Conservation (phyloP, 1,140 invertebrate genomes). For the Bombus consobrinus region DNA sequence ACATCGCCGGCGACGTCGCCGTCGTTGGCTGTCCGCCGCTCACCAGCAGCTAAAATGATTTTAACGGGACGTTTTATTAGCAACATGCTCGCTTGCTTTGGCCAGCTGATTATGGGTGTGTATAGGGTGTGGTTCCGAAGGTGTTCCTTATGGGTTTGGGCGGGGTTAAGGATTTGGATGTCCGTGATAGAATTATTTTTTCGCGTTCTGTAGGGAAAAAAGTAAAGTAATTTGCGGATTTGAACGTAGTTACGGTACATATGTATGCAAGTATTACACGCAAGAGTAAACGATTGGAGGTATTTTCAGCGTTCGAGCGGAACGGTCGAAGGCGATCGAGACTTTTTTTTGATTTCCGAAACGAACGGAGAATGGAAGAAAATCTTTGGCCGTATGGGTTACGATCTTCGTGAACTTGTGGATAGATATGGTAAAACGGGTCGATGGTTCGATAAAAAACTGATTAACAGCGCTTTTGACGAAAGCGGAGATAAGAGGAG, state of each 20-base stretch:
- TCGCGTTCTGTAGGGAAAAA: rapidly evolving
- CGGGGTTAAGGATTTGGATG: too few relatives aligned
- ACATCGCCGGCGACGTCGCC: slow-evolving; percentile 86
- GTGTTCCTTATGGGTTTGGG: too few relatives aligned
- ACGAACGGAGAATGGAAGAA: background rate
- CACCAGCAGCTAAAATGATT: slow-evolving; percentile 87
- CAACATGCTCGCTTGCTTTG: too few relatives aligned
- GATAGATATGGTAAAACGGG: background rate
- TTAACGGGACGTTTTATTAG: background rate
- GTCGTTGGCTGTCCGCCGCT: slow-evolving; percentile 87
- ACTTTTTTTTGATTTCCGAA: too few relatives aligned
- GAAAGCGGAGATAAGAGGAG: slow-evolving; percentile 22
- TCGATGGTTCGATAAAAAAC: background rate
- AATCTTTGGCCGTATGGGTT: background rate
- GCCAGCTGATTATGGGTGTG: background rate
- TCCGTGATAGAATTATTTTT: too few relatives aligned
- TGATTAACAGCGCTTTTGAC: background rate
- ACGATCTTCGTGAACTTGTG: background rate
- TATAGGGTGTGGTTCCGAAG: background rate
- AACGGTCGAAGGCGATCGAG: too few relatives aligned
- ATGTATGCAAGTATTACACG: too few relatives aligned
- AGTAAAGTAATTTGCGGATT: too few relatives aligned
- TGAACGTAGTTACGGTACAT: too few relatives aligned
- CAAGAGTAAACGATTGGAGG: too few relatives aligned
- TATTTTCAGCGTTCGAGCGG: too few relatives aligned